These are phyloP conservation scores for Bovichtus variegatus DNA, from an alignment of 2,797 vertebrate genomes.

Conservation along the genomic window DNA sequence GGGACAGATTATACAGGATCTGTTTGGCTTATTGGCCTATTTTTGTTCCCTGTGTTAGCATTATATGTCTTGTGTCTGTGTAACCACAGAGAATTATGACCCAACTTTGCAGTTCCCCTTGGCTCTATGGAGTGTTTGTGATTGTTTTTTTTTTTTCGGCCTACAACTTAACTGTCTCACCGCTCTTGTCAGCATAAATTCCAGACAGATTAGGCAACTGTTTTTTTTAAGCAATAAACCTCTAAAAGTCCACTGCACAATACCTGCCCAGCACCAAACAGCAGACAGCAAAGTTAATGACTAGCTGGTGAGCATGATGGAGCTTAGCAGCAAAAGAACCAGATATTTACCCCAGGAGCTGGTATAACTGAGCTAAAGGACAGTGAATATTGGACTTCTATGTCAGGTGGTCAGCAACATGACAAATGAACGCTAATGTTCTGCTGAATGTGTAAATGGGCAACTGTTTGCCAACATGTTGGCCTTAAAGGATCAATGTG, in stretches of 20 bases:
- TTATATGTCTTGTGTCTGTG: neutral
- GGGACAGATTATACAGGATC: neutral
- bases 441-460: too few species aligned
- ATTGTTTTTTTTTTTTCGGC: neutral
- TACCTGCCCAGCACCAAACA: neutral
- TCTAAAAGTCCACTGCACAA: neutral
- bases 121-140: neutral
- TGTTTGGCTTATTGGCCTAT: neutral
- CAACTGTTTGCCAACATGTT: too few species aligned
- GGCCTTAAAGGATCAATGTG: too few species aligned
- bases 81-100: neutral
- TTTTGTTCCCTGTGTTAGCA: neutral
- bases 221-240: neutral
- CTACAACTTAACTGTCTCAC: neutral
- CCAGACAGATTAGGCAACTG: neutral
- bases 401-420: too few species aligned
- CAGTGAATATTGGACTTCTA: too few species aligned
- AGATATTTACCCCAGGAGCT: too few species aligned
- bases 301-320: neutral
- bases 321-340: neutral
- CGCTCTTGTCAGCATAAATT: neutral
- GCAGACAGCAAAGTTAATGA: neutral
- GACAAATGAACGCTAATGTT: too few species aligned
- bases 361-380: too few species aligned
- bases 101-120: neutral